Conservation (phyloP, 1,140 invertebrate genomes). For the Drosophila oshimai region DNA sequence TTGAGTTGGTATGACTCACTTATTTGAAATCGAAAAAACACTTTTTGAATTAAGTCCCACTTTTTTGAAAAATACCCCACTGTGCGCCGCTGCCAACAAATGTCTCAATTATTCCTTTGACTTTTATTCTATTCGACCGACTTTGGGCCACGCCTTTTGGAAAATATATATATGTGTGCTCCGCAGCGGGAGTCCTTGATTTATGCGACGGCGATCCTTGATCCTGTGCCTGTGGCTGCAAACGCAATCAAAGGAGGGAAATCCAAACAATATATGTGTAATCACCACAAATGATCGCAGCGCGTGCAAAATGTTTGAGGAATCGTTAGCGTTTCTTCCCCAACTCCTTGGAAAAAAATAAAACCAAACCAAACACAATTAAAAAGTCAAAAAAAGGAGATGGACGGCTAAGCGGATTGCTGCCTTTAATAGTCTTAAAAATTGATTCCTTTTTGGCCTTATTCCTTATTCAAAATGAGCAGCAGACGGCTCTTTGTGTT, state of each 20-base stretch:
- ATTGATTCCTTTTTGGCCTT: slow-evolving; percentile 54
- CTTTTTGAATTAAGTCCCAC: too few species aligned
- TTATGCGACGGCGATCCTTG: slow-evolving; percentile 71
- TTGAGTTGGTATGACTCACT: too few species aligned
- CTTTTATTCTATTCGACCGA: slow-evolving; percentile 28
- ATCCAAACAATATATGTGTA: slow-evolving; percentile 27
- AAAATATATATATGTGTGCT: slow-evolving; percentile 26
- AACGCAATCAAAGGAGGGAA: slow-evolving; percentile 60
- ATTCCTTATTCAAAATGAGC: slow-evolving; percentile 77
- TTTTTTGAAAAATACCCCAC: too few species aligned
- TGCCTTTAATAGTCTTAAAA: slow-evolving; percentile 69
- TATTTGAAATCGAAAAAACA: too few species aligned
- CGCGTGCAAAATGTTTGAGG: slow-evolving; percentile 70
- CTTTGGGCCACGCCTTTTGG: slow-evolving; percentile 36
- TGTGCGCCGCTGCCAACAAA: slow-evolving; percentile 40
- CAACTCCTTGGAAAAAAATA: background rate
- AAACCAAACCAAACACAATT: slow-evolving; percentile 10
- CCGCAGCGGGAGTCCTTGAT: slow-evolving; percentile 70
- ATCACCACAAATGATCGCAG: slow-evolving; percentile 63
- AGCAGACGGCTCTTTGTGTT: slow-evolving; percentile 25
- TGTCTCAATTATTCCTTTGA: slow-evolving; percentile 61
- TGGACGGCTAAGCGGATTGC: slow-evolving; percentile 60
- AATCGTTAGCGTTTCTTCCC: slow-evolving; percentile 21
- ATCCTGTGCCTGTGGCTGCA: slow-evolving; percentile 57
- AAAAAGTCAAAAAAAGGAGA: slow-evolving; percentile 8